Base-by-base conservation (phyloP, 2,797 vertebrate genomes). In the Crypturellus tataupa region DNA sequence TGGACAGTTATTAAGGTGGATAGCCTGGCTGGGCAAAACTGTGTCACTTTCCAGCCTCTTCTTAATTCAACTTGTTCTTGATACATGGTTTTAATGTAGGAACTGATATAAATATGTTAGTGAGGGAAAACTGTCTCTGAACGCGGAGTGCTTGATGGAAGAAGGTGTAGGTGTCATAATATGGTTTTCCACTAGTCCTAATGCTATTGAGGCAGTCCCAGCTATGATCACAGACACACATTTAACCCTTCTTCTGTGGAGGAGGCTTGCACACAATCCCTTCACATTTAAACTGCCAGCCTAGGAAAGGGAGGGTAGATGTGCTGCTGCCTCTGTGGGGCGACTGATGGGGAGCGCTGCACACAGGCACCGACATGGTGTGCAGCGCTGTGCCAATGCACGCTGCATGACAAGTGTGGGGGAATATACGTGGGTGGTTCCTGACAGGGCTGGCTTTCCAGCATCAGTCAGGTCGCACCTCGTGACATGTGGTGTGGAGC, bases 21-120 rank as follows among this genome's bases (percentile, higher is more conserved):
- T 20, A 75, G 12, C 13, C 29, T 51, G 39, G 29, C 62, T 84
- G 42, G 55, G 75, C 79, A 79, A 90, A 93, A 93, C 90, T 70
- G 76, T 87, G 90, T 95, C 91, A 90, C 47, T 56, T 84, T 78
- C 83, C 85, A 93, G 79, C 31, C 51, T 31, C 14, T 68, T 93
- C 73, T 70, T 79, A 80, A 90, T 67, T 90, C 83, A 90, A 85
- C 83, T 67, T 35, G 51, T 87, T 94, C 73, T 85, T 93, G 73
- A 89, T 81, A 85, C 75, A 63, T 70, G 73, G 64, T 96, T 83
- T 91, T 82, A 91, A 76, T 6, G 1, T 81, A 88, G 87, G 73
- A 90, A 64, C 73, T 85, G 83, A 84, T 76, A 60, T 77, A 88
- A 86, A 96, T 58, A 82, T 78, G 81, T 88, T 60, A 86, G 59